Conservation (phyloP, 1,140 invertebrate species). For the Achroia grisella region DNA sequence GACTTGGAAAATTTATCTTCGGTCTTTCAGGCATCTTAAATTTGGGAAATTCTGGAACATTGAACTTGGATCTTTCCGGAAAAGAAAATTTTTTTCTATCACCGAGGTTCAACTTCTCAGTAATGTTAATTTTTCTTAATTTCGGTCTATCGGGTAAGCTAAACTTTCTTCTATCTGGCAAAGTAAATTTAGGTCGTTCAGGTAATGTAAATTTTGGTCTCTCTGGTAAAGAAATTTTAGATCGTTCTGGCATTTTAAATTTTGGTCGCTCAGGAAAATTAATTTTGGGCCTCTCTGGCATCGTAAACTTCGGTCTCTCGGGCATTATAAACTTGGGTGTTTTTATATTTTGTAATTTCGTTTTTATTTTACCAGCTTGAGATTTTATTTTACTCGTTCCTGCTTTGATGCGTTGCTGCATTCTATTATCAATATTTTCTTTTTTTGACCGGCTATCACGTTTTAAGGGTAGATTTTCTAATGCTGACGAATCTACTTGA, state of each 20-base stretch:
- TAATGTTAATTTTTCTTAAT: constrained; percentile 75
- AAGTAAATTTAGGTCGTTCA: constrained; percentile 73
- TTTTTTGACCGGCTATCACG: constrained; percentile 74
- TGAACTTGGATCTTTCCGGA: constrained; percentile 75
- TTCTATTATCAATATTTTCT: constrained; percentile 52
- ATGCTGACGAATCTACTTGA: constrained; percentile 78
- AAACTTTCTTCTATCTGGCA: constrained; percentile 75
- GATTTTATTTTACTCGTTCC: constrained; percentile 75
- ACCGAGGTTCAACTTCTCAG: constrained; percentile 74
- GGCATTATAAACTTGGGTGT: constrained; percentile 73
- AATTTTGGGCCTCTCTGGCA: constrained; percentile 72
- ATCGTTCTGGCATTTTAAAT: constrained; percentile 76
- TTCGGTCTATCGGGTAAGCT: constrained; percentile 74
- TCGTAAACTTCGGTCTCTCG: constrained; percentile 69
- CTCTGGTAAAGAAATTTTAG: constrained; percentile 75
- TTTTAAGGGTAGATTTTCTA: constrained; percentile 78
- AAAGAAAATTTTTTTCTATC: constrained; percentile 75
- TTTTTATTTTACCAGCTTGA: constrained; percentile 76
- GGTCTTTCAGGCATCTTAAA: constrained; percentile 77
- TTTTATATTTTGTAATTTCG: constrained; percentile 75
- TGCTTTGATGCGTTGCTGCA: constrained; percentile 73
- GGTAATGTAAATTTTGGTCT: constrained; percentile 74
- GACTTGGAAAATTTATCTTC: constrained; percentile 71
- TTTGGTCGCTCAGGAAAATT: constrained; percentile 71
- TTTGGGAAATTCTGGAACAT: constrained; percentile 76